These are phyloP conservation scores for Drosophila fulvimacula DNA, from an alignment of 2,888 invertebrate genomes.

Conservation along the genomic window DNA sequence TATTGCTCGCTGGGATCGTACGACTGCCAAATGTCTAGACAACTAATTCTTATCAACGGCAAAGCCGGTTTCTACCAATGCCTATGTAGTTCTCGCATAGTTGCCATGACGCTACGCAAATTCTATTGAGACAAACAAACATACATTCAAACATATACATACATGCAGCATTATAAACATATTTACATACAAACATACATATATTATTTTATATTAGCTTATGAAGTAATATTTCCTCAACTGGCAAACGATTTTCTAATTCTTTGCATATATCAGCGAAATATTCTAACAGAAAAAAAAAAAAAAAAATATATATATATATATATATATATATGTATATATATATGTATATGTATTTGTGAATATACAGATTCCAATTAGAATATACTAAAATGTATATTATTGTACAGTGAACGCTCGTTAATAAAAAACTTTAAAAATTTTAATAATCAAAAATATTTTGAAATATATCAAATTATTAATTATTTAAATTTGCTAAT, in stretches of 20 bases:
- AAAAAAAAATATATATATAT: not conserved
- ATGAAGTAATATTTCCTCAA: conserved; percentile 18
- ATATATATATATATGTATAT: not conserved
- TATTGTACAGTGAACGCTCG: not conserved
- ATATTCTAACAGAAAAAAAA: not conserved
- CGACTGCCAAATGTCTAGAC: conserved; percentile 24
- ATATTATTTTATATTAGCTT: conserved; percentile 8
- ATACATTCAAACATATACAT: not conserved
- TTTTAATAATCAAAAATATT: not conserved
- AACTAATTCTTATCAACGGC: conserved; percentile 36
- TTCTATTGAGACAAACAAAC: not conserved
- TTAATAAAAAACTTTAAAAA: not conserved
- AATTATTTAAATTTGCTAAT: too few relatives aligned
- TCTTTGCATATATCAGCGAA: conserved; percentile 2
- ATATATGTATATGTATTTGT: not conserved
- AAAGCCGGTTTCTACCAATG: conserved; percentile 46
- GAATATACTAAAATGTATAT: not conserved
- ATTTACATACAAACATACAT: not conserved
- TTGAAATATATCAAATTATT: too few relatives aligned
- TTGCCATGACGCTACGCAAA: conserved; percentile 27
- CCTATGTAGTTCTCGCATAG: conserved; percentile 7
- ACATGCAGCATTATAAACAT: not conserved
- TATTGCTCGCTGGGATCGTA: conserved; percentile 17
- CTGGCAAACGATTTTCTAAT: conserved; percentile 1
- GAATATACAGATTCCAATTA: not conserved